Percentiles rank a stretch among this genome's conserved stretches.
Conservation (phyloP, 2,797 vertebrate species). For the Chaunax sp. region DNA sequence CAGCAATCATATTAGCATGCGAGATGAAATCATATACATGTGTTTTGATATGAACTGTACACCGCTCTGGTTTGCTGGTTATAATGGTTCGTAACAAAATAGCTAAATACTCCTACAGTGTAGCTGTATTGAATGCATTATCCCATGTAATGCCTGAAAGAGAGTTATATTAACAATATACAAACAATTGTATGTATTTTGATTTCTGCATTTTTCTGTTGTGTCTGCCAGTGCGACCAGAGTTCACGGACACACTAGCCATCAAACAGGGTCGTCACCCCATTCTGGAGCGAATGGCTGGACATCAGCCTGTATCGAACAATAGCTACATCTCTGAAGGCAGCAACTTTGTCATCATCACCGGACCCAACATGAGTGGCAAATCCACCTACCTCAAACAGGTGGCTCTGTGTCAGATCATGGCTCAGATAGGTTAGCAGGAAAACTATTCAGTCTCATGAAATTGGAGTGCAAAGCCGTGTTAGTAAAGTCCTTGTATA, state of each 20-base stretch:
- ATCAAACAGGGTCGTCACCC: constrained; percentile 96
- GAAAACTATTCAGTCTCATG: constrained; percentile 6
- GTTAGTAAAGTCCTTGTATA: constrained; percentile 1
- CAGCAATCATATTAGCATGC: neutral
- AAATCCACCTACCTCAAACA: constrained; percentile 98
- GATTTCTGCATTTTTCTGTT: constrained; percentile 16
- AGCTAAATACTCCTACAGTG: neutral
- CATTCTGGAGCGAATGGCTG: constrained; percentile 91
- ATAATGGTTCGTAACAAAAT: neutral
- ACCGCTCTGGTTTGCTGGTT: neutral
- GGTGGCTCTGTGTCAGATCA: constrained; percentile 96
- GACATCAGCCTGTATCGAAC: constrained; percentile 92
- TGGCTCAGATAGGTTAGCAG: constrained; percentile 95
- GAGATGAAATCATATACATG: neutral
- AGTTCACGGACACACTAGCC: constrained; percentile 96
- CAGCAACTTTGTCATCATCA: constrained; percentile 94
- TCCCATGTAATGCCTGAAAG: neutral
- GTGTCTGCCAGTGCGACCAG: constrained; percentile 89
- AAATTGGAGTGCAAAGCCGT: constrained; percentile 6
- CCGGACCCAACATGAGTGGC: constrained; percentile 98
- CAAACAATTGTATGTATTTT: neutral
- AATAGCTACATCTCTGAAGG: constrained; percentile 93
- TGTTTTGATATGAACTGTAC: neutral
- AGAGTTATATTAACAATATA: neutral
- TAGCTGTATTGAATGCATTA: neutral